Evolutionary conservation across 2,113 vertebrate genomes (phyloP).

Genomic region (Rhineura floridana): DNA sequence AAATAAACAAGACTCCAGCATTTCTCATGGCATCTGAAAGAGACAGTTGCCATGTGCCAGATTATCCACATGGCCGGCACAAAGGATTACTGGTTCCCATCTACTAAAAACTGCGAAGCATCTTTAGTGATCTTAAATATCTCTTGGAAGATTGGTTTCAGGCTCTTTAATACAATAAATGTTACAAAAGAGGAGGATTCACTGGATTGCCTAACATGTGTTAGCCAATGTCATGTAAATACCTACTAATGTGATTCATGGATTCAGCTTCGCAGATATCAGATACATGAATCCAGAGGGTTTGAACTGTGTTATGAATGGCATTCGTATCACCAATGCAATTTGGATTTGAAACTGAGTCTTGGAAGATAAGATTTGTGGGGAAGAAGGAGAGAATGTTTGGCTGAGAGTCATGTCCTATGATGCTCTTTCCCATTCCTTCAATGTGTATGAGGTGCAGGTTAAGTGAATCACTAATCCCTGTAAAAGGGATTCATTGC

Average conservation of each 20-base stretch:
- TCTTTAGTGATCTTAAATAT: no score
- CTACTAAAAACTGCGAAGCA: no score
- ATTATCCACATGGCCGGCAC: no score
- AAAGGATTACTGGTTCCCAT: no score
- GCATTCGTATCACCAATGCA: not conserved
- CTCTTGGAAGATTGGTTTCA: no score
- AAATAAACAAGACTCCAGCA: not conserved
- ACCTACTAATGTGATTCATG: not conserved
- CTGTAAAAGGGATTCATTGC: not conserved
- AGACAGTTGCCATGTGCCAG: no score
- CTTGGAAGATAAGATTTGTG: not conserved
- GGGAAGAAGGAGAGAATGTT: not conserved
- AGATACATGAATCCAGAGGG: fast-evolving
- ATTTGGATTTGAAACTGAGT: not conserved
- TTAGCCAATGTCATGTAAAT: not conserved
- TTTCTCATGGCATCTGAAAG: not conserved
- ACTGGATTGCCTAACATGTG: not conserved
- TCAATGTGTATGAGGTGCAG: not conserved
- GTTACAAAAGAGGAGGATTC: not conserved
- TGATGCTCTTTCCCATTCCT: not conserved
- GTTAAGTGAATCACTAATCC: not conserved
- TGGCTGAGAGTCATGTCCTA: not conserved
- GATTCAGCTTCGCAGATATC: not conserved
- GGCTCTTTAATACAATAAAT: conserved; percentile 4
- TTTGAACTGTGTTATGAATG: not conserved